phyloP scores from a whole-genome alignment of 1,140 invertebrate genomes.

The Galendromus occidentalis region DNA sequence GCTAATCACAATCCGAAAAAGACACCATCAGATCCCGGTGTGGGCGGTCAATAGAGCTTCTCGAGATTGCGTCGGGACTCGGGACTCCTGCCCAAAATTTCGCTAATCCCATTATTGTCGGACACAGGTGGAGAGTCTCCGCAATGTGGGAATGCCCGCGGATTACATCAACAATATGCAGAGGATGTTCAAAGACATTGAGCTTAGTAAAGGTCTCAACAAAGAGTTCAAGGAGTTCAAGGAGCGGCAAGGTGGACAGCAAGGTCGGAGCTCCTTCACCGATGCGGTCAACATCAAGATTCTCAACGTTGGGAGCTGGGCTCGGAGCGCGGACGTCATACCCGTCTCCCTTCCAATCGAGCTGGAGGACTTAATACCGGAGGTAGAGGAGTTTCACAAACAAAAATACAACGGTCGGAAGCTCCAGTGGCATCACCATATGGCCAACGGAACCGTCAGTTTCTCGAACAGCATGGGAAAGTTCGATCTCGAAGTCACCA shows the following conservation, averaged over 20 bases:
- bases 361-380: constrained; percentile 92
- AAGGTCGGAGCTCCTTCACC: constrained; percentile 24
- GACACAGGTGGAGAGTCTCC: constrained; percentile 25
- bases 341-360: constrained; percentile 88
- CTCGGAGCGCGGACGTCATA: constrained; percentile 71
- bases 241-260: constrained; percentile 36
- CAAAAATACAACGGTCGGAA: constrained; percentile 88
- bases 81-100: no score
- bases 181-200: constrained; percentile 74
- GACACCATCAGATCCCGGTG: no score
- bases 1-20: constrained; percentile 1
- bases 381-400: constrained; percentile 52
- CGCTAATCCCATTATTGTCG: no score
- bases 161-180: constrained; percentile 97
- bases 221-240: constrained; percentile 61
- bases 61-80: no score
- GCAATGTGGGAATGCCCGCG: constrained; percentile 88
- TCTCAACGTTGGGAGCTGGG: constrained; percentile 95
- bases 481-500: constrained; percentile 95
- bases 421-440: constrained; percentile 98
- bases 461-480: constrained; percentile 79
- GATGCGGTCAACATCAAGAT: constrained; percentile 49
- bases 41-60: no score
- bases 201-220: constrained; percentile 96
- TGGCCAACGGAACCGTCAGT: constrained; percentile 91